Conservation (phyloP, 2,113 vertebrate genomes). For the Menidia beryllina region DNA sequence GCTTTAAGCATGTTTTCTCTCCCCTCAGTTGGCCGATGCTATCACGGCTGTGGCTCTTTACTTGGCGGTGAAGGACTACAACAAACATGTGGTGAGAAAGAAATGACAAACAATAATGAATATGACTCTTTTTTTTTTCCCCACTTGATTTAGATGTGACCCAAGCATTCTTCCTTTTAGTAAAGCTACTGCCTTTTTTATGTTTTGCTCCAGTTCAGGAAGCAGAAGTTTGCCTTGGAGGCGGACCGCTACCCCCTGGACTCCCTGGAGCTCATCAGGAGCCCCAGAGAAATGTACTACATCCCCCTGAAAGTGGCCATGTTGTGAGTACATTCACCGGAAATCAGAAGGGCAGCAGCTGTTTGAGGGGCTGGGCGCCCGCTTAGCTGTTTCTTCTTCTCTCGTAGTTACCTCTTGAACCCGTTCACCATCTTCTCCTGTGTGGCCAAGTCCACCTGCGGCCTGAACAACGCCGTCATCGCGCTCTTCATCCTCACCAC, state of each 20-base stretch:
- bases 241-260: slow-evolving; percentile 90
- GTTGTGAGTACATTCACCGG: slow-evolving; percentile 87
- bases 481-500: slow-evolving; percentile 94
- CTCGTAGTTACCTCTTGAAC: slow-evolving; percentile 93
- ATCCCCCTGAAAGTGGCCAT: slow-evolving; percentile 96
- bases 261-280: slow-evolving; percentile 91
- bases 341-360: not conserved
- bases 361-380: not conserved
- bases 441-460: slow-evolving; percentile 96
- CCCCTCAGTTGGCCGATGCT: slow-evolving; percentile 88
- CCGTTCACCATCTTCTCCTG: slow-evolving; percentile 96
- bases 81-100: slow-evolving; percentile 92
- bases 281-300: slow-evolving; percentile 93
- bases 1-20: not conserved
- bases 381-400: slow-evolving; percentile 20
- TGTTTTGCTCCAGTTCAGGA: slow-evolving; percentile 89
- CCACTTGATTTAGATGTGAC: too few species aligned
- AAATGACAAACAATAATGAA: too few species aligned
- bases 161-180: too few species aligned
- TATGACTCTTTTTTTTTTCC: too few species aligned
- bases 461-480: slow-evolving; percentile 93
- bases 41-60: slow-evolving; percentile 94
- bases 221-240: slow-evolving; percentile 93
- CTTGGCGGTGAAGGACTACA: slow-evolving; percentile 92
- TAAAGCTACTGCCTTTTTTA: not conserved